Conservation (phyloP, 2,113 vertebrate genomes). For the Herpetotheres cachinnans region DNA sequence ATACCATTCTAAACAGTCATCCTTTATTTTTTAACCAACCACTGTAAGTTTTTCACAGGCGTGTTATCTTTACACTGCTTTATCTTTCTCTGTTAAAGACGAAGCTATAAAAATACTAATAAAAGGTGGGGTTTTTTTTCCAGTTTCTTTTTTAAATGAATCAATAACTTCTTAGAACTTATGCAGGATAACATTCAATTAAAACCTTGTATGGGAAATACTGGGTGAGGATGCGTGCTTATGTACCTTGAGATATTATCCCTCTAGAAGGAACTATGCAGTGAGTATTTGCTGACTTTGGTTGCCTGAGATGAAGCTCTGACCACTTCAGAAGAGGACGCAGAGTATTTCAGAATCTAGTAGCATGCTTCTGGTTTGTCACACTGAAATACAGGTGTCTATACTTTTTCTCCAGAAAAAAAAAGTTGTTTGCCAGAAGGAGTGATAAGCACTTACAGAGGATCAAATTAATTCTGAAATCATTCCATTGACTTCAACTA, state of each 20-base stretch:
- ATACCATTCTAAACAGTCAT: neutral
- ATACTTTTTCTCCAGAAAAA: neutral
- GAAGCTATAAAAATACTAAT: neutral
- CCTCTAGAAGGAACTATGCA: neutral
- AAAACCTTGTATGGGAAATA: neutral
- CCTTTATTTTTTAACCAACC: neutral
- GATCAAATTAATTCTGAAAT: neutral
- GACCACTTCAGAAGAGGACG: neutral
- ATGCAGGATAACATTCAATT: neutral
- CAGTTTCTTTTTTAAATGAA: neutral
- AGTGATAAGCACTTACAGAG: neutral
- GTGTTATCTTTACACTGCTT: neutral
- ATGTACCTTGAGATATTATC: neutral
- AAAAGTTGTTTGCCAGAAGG: neutral
- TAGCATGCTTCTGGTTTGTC: neutral
- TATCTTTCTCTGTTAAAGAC: neutral
- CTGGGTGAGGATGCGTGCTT: neutral
- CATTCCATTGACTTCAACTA: neutral
- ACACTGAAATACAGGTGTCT: neutral
- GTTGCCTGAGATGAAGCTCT: neutral
- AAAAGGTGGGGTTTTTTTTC: neutral
- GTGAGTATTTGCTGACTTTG: neutral
- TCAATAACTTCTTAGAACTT: neutral
- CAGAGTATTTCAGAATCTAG: neutral
- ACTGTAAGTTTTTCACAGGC: neutral